Percentiles rank a stretch among this genome's conserved stretches.
Evolutionary conservation across 2,113 vertebrate genomes (phyloP).

Genomic region (Anarhynchus alexandrinus): DNA sequence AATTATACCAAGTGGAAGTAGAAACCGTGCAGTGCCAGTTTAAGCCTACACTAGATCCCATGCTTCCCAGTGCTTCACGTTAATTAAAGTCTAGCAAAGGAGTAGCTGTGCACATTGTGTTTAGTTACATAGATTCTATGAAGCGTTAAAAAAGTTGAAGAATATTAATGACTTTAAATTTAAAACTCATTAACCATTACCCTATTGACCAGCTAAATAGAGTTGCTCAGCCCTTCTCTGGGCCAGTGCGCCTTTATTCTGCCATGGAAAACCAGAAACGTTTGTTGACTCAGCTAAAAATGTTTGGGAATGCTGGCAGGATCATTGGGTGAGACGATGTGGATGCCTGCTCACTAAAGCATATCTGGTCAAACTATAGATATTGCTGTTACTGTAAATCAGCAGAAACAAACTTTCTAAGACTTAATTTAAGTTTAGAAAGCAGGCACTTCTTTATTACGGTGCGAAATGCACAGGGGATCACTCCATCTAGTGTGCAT

Average conservation of each 20-base stretch:
- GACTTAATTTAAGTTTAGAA: no score
- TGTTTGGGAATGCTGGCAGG: background rate
- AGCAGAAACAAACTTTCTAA: no score
- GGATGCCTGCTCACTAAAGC: background rate
- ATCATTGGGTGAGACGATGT: accelerated
- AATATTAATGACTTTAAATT: background rate
- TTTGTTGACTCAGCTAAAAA: background rate
- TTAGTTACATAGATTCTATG: background rate
- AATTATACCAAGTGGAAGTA: background rate
- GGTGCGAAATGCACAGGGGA: no score
- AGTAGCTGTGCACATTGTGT: background rate
- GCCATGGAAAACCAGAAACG: background rate
- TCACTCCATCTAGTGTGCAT: no score
- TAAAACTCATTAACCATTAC: background rate
- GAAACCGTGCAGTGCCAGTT: background rate
- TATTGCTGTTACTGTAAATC: background rate
- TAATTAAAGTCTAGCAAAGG: background rate
- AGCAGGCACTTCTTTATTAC: no score
- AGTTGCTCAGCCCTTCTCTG: background rate
- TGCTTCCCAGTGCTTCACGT: background rate
- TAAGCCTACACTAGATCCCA: background rate
- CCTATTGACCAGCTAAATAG: background rate
- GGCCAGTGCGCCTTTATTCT: background rate
- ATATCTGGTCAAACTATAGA: background rate
- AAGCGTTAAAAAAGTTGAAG: background rate